These are phyloP conservation scores for Tipula vernalis DNA, from an alignment of 2,888 invertebrate species.

Conservation along the genomic window DNA sequence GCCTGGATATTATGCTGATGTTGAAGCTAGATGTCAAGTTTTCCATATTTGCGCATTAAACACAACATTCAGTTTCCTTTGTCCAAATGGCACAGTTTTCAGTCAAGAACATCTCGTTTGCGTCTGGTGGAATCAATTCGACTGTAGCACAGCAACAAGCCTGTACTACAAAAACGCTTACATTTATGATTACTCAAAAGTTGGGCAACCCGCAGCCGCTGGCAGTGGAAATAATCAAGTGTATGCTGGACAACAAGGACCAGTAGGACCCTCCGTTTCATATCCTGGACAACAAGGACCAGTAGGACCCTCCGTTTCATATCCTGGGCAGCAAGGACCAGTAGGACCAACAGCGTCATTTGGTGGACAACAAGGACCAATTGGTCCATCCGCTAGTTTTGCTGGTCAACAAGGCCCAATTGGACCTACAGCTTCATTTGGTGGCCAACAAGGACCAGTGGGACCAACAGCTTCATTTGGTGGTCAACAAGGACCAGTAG, in stretches of 20 bases:
- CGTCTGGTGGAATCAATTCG: conserved; percentile 89
- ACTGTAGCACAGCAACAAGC: conserved; percentile 63
- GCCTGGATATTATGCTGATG: conserved; percentile 82
- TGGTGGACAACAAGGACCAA: conserved; percentile 15
- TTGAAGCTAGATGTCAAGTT: conserved; percentile 77
- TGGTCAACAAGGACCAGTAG: conserved; percentile 15
- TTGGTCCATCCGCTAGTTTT: conserved; percentile 22
- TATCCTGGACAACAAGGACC: conserved; percentile 10
- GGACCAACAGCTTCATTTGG: conserved; percentile 14
- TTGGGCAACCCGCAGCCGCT: conserved; percentile 28
- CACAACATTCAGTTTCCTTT: conserved; percentile 73
- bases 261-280: conserved; percentile 16
- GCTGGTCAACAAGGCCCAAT: conserved; percentile 25
- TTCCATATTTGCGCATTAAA: conserved; percentile 79
- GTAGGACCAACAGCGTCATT: conserved; percentile 16
- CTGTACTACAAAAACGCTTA: conserved; percentile 67
- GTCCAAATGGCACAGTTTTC: conserved; percentile 84
- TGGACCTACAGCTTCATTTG: conserved; percentile 17
- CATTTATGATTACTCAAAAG: conserved; percentile 62
- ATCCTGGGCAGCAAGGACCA: background rate
- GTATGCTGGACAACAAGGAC: conserved; percentile 15
- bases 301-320: too few relatives aligned
- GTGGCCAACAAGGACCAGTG: conserved; percentile 13
- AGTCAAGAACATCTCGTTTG: conserved; percentile 81
- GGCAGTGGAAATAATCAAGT: conserved; percentile 13